Base-by-base conservation (phyloP, 2,888 invertebrate genomes). In the Volucella inflata region DNA sequence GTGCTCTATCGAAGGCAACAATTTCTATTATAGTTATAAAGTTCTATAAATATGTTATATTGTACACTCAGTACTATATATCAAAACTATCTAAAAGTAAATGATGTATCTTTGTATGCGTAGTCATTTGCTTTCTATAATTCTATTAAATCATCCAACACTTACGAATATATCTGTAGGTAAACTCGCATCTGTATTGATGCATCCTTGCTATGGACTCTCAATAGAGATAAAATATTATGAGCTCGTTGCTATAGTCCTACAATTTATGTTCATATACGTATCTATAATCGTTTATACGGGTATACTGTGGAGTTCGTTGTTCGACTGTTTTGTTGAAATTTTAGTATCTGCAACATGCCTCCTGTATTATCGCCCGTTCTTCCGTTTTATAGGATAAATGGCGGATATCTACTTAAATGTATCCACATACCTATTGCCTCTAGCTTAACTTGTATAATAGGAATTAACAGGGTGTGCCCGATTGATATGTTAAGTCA, bases 111-210 rank as follows among this genome's bases (percentile, higher is more conserved):
- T 53, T 11, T 14, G 9, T 60, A 62, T 51, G 72, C 62, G 42
- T 44, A 62, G 51, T 36, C 60, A 72, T 72, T 72, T 62, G 70
- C 64, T 70, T 53, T 40, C n/a, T 62, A 55, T 78, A 70, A 78
- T 78, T 64, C 78, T 55, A 64, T 78, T 70, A 64, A 78, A 55
- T 48, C 48, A 40, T 42, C 46, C n/a, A n/a, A n/a, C n/a, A n/a
- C n/a, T n/a, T 55, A 53, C 62, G 2, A 21, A 4, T 21, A 30
- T 6, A 30, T 30, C 6, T 30, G 30, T 30, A 30, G 30, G 30
- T 30, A 6, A 30, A 6, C 4, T 36, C 60, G 38, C 51, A 70
- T 70, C 57, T 48, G 38, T 55, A 30, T 30, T 40, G 55, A 68
- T 77, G 76, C 51, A 60, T 68, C 46, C 60, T 53, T 46, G 51